These are phyloP conservation scores for Stercorarius parasiticus DNA, from an alignment of 2,113 vertebrate genomes.

Conservation along the genomic window DNA sequence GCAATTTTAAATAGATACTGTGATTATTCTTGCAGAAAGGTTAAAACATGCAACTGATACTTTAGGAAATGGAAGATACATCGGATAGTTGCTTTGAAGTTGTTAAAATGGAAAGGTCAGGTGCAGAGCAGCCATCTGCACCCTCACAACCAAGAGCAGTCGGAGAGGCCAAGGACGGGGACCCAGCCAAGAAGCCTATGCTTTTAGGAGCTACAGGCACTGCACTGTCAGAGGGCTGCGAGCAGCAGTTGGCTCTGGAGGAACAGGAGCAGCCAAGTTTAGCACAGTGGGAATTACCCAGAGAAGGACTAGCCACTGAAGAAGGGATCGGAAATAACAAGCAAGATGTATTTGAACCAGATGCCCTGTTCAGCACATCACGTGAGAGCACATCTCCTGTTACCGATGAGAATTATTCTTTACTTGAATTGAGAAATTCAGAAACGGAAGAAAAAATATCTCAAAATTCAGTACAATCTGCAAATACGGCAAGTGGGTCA, in stretches of 20 bases:
- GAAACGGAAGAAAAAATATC: not conserved
- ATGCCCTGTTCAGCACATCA: not conserved
- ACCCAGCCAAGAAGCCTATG: not conserved
- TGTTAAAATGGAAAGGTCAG: not conserved
- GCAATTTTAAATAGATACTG: not conserved
- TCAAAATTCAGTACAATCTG: not conserved
- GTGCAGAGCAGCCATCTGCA: not conserved
- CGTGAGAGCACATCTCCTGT: not conserved
- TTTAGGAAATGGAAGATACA: slow-evolving; percentile 53
- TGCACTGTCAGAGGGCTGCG: not conserved
- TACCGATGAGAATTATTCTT: not conserved
- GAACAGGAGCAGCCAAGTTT: not conserved
- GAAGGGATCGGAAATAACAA: not conserved
- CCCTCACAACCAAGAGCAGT: not conserved
- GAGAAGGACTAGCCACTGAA: not conserved
- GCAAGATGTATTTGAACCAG: not conserved
- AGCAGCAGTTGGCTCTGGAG: not conserved
- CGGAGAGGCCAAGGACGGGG: accelerated
- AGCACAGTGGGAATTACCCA: not conserved
- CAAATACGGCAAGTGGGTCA: not conserved
- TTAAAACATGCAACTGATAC: not conserved
- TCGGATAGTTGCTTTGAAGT: not conserved
- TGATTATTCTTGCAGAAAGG: not conserved
- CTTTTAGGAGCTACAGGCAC: not conserved
- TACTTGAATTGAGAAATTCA: not conserved